Evolutionary conservation across 2,797 vertebrate species (phyloP).

Genomic region (Ctenochaetus hawaiiensis): DNA sequence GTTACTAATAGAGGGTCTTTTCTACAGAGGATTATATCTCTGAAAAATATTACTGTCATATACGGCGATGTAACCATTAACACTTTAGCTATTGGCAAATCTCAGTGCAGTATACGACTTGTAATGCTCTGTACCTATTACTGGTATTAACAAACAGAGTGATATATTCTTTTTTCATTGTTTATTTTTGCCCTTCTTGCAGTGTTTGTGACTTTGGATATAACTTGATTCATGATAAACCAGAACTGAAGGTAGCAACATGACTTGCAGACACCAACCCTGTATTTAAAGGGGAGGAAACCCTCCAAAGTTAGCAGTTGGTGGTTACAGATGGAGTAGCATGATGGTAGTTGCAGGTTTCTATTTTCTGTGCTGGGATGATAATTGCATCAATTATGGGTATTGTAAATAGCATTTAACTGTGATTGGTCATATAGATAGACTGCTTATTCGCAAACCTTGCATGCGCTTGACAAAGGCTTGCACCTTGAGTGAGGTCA

Average conservation of each 20-base stretch:
- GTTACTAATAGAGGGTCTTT: not conserved
- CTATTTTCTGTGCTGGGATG: conserved; percentile 54
- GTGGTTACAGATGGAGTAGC: conserved; percentile 64
- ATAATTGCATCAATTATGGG: conserved; percentile 68
- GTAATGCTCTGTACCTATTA: conserved; percentile 2
- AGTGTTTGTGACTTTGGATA: conserved; percentile 8
- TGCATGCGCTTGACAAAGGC: conserved; percentile 38
- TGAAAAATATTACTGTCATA: conserved; percentile 18
- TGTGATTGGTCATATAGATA: conserved; percentile 17
- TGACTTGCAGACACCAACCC: conserved; percentile 27
- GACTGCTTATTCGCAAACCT: conserved; percentile 20
- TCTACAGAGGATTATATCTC: not conserved
- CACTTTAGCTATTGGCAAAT: conserved; percentile 10
- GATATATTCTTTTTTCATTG: not conserved
- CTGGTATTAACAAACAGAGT: not conserved
- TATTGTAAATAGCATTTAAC: conserved; percentile 63
- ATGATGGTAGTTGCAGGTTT: conserved; percentile 57
- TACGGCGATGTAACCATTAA: conserved; percentile 17
- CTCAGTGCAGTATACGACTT: conserved; percentile 2
- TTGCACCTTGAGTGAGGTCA: conserved; percentile 29
- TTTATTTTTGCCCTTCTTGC: conserved; percentile 9
- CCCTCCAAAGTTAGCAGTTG: conserved; percentile 37
- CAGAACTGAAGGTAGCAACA: conserved; percentile 20
- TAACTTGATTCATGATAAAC: conserved; percentile 17
- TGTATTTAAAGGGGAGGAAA: conserved; percentile 66